These are phyloP conservation scores for Salarias fasciatus DNA, from an alignment of 2,797 vertebrate species.

Conservation along the genomic window DNA sequence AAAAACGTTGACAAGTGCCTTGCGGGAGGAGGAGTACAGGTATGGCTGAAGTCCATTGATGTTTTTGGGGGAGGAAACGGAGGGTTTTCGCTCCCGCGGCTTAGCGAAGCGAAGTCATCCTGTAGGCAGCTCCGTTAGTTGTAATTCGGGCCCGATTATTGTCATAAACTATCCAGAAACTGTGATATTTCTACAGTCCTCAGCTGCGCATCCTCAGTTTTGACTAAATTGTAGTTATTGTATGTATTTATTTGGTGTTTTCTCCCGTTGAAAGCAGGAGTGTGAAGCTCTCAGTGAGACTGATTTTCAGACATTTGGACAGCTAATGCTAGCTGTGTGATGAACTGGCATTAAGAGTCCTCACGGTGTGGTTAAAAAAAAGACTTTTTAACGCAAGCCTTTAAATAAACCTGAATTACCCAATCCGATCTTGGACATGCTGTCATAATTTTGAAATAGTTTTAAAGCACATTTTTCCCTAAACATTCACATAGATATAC, in stretches of 20 bases:
- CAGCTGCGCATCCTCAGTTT: neutral
- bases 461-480: no score
- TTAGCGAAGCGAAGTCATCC: conserved; percentile 28
- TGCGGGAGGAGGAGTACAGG: conserved; percentile 78
- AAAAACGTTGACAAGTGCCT: conserved; percentile 67
- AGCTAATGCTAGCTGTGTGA: neutral
- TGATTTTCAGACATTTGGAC: neutral
- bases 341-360: neutral
- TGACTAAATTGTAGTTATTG: neutral
- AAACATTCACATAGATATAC: no score
- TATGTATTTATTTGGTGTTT: neutral
- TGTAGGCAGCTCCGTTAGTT: neutral
- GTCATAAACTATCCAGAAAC: neutral
- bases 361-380: neutral
- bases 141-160: neutral
- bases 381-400: no score
- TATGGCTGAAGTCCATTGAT: conserved; percentile 9
- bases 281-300: no score
- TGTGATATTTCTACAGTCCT: neutral
- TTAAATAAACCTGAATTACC: no score
- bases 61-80: neutral
- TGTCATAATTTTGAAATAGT: no score
- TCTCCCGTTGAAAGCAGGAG: no score
- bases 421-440: no score
- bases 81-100: conserved; percentile 22